Evolutionary conservation across 2,888 invertebrate genomes (phyloP), one percentile per base, ranked within the genome.

Genomic region (Oscheius onirici): DNA sequence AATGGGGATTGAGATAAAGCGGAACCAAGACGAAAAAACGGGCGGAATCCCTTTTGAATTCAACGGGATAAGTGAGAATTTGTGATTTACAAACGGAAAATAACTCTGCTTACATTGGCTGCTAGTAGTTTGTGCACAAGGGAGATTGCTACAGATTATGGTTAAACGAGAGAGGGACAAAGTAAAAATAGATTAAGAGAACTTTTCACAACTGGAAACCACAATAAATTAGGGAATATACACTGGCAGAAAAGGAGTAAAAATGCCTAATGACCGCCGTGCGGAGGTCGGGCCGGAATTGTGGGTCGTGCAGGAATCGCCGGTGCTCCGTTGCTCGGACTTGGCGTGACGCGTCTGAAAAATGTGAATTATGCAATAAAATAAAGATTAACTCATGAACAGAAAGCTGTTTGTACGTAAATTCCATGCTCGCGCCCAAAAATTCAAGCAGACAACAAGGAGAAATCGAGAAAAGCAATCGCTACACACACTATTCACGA

Each of bases 301-400:
- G 26, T 34, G 10, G 81, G 82, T 44, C 82, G 75, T n/a, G 77
- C 77, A 17, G 82, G 82, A 41, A 82, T 74, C 28, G 58, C 52
- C 34, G 81, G 81, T 22, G 78, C 75, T 49, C 40, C 43, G n/a
- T 68, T 68, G 61, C 73, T 80, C 61, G 82, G 82, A 43, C 80
- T 82, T 22, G 82, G 78, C 24, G 15, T 34, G 8, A 49, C 63
- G 3, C 63, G 22, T 26, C 63, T 63, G 28, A 49, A 63, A 63
- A 0, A n/a, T n/a, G n/a, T n/a, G n/a, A 22, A 58, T 10, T n/a
- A 34, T 15, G n/a, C 20, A 68, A 41, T n/a, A 10, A 11, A 61
- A 46, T 15, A 40, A 26, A 46, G 13, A 58, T 10, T 20, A 52
- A 15, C 20, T 46, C 5, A 13, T 3, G 13, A 15, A 17, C 20